These are phyloP conservation scores for Zoanthus solanderi DNA, from an alignment of 92 coral and sea anemone genomes.

Conservation along the genomic window DNA sequence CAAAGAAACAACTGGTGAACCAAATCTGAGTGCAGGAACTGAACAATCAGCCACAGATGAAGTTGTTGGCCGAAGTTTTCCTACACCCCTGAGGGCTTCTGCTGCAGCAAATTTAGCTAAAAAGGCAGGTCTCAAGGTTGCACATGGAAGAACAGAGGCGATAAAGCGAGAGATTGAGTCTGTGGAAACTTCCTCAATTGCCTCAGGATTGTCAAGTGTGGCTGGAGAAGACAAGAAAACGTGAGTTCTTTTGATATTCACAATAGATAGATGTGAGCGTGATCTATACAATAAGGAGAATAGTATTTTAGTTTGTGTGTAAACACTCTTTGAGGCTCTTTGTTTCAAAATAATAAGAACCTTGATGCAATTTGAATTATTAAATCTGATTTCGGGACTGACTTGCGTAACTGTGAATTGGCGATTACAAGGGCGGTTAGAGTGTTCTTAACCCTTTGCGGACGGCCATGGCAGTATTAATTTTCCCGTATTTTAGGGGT, in stretches of 20 bases:
- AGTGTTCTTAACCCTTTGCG: too few relatives aligned
- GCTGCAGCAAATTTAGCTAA: conserved; percentile 94
- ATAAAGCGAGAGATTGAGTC: conserved; percentile 81
- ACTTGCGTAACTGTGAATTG: too few relatives aligned
- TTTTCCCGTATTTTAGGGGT: too few relatives aligned
- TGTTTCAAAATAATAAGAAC: too few relatives aligned
- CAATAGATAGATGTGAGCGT: too few relatives aligned
- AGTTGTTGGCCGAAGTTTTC: conserved; percentile 92
- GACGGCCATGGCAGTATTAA: too few relatives aligned
- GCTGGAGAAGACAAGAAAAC: conserved; percentile 74
- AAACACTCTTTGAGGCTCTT: too few relatives aligned
- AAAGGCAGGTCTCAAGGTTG: conserved; percentile 72
- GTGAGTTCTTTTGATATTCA: conserved; percentile 23
- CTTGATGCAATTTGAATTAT: too few relatives aligned
- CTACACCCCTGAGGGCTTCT: conserved; percentile 95
- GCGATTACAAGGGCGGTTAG: too few relatives aligned
- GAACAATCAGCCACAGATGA: conserved; percentile 64
- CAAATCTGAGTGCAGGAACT: conserved; percentile 53
- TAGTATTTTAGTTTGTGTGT: too few relatives aligned
- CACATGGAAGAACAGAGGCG: conserved; percentile 55
- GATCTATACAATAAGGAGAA: too few relatives aligned
- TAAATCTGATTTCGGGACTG: too few relatives aligned
- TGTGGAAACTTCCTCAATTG: conserved; percentile 86
- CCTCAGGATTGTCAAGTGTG: conserved; percentile 95
- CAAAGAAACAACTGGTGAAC: conserved; percentile 15